These are phyloP conservation scores for Tetragonisca angustula DNA, from an alignment of 2,888 invertebrate genomes.

Conservation along the genomic window DNA sequence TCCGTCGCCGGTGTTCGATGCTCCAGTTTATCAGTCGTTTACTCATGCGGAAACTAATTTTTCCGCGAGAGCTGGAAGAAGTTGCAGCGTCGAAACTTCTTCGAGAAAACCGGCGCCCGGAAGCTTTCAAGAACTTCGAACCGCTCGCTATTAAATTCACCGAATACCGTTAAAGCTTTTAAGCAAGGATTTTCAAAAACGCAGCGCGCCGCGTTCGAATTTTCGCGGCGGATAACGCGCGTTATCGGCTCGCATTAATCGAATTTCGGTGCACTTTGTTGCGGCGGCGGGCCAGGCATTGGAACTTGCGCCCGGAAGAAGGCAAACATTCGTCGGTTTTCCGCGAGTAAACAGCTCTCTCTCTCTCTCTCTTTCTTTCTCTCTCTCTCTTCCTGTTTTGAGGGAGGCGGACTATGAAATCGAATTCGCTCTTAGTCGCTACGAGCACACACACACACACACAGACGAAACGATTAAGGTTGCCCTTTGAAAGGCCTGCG, in stretches of 20 bases:
- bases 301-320: slow-evolving; percentile 65
- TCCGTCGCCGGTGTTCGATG: too few species aligned
- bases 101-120: not conserved
- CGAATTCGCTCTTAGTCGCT: slow-evolving; percentile 65
- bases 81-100: slow-evolving; percentile 6
- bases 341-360: slow-evolving; percentile 62
- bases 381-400: not conserved
- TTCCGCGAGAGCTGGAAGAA: not conserved
- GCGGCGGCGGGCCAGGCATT: slow-evolving; percentile 57
- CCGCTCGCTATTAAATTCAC: not conserved
- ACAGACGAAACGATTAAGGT: slow-evolving; percentile 64
- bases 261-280: slow-evolving; percentile 71
- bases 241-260: slow-evolving; percentile 68
- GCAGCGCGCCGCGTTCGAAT: not conserved
- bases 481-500: slow-evolving; percentile 59
- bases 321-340: slow-evolving; percentile 71
- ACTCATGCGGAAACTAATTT: not conserved
- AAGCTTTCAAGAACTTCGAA: slow-evolving; percentile 4
- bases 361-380: not conserved
- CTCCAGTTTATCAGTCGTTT: not conserved
- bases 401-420: slow-evolving; percentile 1
- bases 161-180: not conserved
- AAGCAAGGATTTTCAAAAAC: not conserved
- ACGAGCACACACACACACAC: slow-evolving; percentile 46
- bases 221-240: not conserved